Percentiles rank a stretch among this genome's conserved stretches.
These are phyloP conservation scores for Rhyacophila brunnea DNA, from an alignment of 1,140 invertebrate genomes.

Conservation along the genomic window DNA sequence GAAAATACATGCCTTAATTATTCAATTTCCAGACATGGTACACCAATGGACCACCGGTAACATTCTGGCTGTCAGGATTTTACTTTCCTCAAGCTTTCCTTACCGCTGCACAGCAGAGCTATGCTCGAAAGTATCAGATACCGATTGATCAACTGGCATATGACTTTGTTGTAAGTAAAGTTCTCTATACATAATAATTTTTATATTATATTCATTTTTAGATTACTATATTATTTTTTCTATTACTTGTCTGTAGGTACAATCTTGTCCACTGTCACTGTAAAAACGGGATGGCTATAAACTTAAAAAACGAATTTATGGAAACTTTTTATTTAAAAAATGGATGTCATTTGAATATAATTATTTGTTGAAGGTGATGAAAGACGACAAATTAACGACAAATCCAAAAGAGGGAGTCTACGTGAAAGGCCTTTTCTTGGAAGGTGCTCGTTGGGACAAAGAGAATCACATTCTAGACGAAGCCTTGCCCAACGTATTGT, in stretches of 20 bases:
- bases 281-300: too few relatives aligned
- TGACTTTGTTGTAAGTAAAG: constrained; percentile 67
- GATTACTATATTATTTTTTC: too few relatives aligned
- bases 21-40: constrained; percentile 84
- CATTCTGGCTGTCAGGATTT: constrained; percentile 93
- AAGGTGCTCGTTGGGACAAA: constrained; percentile 83
- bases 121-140: constrained; percentile 84
- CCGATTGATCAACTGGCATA: constrained; percentile 89
- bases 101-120: constrained; percentile 92
- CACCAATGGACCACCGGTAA: constrained; percentile 72
- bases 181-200: too few relatives aligned
- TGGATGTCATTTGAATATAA: too few relatives aligned
- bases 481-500: constrained; percentile 78
- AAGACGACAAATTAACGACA: constrained; percentile 38
- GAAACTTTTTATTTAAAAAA: too few relatives aligned
- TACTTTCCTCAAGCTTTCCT: constrained; percentile 95
- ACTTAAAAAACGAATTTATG: too few relatives aligned
- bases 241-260: too few relatives aligned
- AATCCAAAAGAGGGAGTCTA: constrained; percentile 80
- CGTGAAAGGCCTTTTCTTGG: constrained; percentile 82
- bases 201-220: too few relatives aligned
- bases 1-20: too few relatives aligned
- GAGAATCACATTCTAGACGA: constrained; percentile 70
- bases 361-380: too few relatives aligned
- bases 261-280: too few relatives aligned